A percentile compares a stretch with the other conserved stretches of the same genome.
These are phyloP conservation scores for Aplochiton taeniatus DNA, from an alignment of 2,797 vertebrate genomes.

Conservation along the genomic window DNA sequence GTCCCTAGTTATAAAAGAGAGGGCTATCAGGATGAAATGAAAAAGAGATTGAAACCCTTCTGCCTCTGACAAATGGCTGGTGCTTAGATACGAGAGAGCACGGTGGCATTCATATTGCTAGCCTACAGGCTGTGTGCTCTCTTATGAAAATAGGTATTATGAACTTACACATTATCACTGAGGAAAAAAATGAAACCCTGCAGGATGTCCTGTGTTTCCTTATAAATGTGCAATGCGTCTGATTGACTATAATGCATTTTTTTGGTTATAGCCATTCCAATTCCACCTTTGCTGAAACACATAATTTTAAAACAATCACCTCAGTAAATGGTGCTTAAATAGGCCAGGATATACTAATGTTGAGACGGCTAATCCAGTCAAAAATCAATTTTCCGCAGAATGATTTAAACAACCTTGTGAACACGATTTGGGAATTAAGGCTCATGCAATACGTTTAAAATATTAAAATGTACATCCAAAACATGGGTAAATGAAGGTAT, in stretches of 20 bases:
- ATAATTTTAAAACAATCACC: constrained; percentile 70
- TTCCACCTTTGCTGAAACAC: constrained; percentile 68
- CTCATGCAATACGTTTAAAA: too few species aligned
- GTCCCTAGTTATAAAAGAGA: constrained; percentile 73
- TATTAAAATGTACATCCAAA: not conserved
- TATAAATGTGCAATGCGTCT: constrained; percentile 59
- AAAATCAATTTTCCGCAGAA: constrained; percentile 58
- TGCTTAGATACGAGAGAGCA: constrained; percentile 51
- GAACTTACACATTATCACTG: constrained; percentile 50
- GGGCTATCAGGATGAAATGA: constrained; percentile 75
- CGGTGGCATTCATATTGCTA: constrained; percentile 55
- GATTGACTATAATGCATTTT: constrained; percentile 64
- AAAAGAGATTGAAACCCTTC: constrained; percentile 79
- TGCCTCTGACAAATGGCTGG: constrained; percentile 62
- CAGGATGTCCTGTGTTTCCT: constrained; percentile 21
- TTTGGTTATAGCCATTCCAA: constrained; percentile 61
- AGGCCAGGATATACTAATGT: constrained; percentile 66
- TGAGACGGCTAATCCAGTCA: constrained; percentile 67
- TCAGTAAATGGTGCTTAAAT: constrained; percentile 70
- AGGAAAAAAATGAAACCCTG: constrained; percentile 45
- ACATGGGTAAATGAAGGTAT: not conserved
- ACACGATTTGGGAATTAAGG: not conserved
- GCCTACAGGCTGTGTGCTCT: constrained; percentile 65
- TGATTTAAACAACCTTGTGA: constrained; percentile 54
- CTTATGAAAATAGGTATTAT: constrained; percentile 71